phyloP scores from a whole-genome alignment of 2,113 vertebrate genomes.

The Rhombomys opimus region DNA sequence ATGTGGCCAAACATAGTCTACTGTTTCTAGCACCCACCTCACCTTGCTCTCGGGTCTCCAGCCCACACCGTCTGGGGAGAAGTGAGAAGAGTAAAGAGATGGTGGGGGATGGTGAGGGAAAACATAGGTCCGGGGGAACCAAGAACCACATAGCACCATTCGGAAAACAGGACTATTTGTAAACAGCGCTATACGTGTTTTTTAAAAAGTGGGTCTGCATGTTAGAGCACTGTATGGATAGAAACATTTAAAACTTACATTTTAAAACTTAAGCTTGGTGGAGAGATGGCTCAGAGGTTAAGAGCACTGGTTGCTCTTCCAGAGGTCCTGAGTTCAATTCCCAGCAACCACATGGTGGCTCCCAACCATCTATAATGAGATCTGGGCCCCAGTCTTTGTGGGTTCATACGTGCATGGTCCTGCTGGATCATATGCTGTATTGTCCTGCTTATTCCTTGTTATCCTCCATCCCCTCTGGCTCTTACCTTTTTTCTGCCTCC shows the following conservation, averaged over 20 bases:
- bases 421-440: not conserved
- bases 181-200: not conserved
- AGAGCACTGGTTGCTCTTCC: no score
- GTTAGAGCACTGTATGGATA: not conserved
- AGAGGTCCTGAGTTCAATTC: no score
- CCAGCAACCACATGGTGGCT: no score
- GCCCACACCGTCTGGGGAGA: not conserved
- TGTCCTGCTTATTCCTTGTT: not conserved
- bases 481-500: not conserved
- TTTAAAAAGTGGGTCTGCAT: not conserved
- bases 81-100: not conserved
- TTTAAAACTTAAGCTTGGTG: not conserved
- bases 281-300: no score
- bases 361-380: no score
- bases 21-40: not conserved
- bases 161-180: slow-evolving; percentile 23
- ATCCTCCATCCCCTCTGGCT: no score
- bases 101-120: not conserved
- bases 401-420: not conserved
- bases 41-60: rapidly evolving
- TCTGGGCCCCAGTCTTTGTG: no score
- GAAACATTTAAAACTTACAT: not conserved
- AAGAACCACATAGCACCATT: not conserved
- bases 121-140: not conserved
- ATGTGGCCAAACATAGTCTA: not conserved